Evolutionary conservation across 2,888 invertebrate species (phyloP).

Genomic region (Ophion slaviceki): DNA sequence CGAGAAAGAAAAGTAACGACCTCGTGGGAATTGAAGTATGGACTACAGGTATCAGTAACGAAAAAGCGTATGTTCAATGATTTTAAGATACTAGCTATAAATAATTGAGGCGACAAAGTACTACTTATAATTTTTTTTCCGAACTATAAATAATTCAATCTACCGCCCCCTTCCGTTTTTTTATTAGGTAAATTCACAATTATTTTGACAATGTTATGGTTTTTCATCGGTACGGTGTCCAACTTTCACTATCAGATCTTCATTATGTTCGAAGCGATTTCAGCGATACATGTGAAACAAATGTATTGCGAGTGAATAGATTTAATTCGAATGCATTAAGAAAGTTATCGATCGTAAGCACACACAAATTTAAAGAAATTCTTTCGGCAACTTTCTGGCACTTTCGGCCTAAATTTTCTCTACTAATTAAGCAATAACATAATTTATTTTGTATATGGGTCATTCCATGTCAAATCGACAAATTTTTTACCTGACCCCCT

Average conservation of each 20-base stretch:
- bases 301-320: neutral
- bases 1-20: neutral
- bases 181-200: neutral
- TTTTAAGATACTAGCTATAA: slow-evolving; percentile 29
- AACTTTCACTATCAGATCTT: slow-evolving; percentile 5
- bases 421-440: no score
- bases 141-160: neutral
- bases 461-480: no score
- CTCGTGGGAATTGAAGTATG: neutral
- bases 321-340: no score
- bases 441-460: no score
- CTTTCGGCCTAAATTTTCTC: no score
- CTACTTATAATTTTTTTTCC: slow-evolving; percentile 3
- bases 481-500: no score
- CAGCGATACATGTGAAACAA: neutral
- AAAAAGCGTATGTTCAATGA: neutral
- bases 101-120: slow-evolving; percentile 18
- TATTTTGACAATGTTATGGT: slow-evolving; percentile 5
- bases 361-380: no score
- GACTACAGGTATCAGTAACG: slow-evolving; percentile 2
- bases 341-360: no score
- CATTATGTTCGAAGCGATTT: neutral
- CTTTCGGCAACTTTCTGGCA: no score
- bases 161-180: neutral
- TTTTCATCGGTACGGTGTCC: slow-evolving; percentile 30